Evolutionary conservation across 2,113 vertebrate species (phyloP).

Genomic region (Leptosomus discolor): DNA sequence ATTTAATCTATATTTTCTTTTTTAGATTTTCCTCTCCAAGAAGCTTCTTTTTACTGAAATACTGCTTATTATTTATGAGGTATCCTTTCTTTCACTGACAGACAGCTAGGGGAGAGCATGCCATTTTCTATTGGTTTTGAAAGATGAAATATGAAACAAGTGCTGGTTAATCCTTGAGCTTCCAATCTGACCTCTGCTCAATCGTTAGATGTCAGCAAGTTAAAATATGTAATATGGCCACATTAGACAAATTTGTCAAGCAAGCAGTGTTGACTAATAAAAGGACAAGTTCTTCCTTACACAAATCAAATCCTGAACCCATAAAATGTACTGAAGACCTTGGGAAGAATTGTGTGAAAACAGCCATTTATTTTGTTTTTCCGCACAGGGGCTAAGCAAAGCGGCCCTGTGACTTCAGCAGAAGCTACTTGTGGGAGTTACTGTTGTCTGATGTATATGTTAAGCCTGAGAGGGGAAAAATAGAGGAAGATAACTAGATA

Average conservation of each 20-base stretch:
- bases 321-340: background rate
- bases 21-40: background rate
- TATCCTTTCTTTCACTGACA: background rate
- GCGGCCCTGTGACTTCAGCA: background rate
- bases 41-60: background rate
- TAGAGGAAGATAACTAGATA: background rate
- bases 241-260: constrained; percentile 3
- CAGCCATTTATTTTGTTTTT: background rate
- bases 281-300: background rate
- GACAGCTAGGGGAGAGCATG: background rate
- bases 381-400: background rate
- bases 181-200: background rate
- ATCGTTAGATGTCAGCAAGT: background rate
- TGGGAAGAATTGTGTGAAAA: background rate
- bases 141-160: constrained; percentile 51
- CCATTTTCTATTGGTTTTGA: background rate
- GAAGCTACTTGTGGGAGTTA: background rate
- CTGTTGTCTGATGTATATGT: too few relatives aligned
- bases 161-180: constrained; percentile 51
- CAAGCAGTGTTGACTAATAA: background rate
- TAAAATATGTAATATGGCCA: constrained; percentile 17
- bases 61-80: background rate
- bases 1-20: background rate
- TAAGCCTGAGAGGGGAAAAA: background rate
- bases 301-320: constrained; percentile 43